Conservation (phyloP, 2,888 invertebrate species). For the Synergus gifuensis region DNA sequence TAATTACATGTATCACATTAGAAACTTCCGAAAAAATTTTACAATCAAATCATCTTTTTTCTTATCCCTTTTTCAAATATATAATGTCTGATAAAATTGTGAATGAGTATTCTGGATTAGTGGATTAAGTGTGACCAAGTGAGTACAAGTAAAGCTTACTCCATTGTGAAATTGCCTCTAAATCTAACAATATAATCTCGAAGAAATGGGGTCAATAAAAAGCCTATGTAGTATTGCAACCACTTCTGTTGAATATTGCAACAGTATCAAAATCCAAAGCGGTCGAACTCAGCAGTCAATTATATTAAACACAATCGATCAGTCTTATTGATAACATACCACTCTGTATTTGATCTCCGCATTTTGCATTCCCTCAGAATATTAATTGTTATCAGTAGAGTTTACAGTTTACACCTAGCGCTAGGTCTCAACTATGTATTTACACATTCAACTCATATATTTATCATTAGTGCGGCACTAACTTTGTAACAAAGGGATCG, state of each 20-base stretch:
- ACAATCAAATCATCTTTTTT: not conserved
- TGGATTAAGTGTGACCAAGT: not conserved
- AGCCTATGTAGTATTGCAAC: not conserved
- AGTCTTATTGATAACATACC: not conserved
- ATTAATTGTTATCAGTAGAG: not conserved
- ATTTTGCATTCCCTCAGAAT: not conserved
- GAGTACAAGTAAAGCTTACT: not conserved
- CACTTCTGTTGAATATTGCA: not conserved
- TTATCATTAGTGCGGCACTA: not conserved
- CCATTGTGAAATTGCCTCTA: not conserved
- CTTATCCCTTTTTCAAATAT: not conserved
- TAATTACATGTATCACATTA: not conserved
- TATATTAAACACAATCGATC: not conserved
- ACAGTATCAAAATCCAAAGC: not conserved
- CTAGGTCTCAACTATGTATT: not conserved
- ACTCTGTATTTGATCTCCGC: not conserved
- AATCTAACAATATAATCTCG: not conserved
- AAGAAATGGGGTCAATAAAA: not conserved
- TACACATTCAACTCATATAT: not conserved
- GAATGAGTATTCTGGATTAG: not conserved
- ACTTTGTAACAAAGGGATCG: not conserved
- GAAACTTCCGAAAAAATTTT: not conserved
- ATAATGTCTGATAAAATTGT: not conserved
- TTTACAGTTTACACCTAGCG: not conserved
- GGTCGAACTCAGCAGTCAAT: not conserved